Evolutionary conservation across 2,888 invertebrate species (phyloP), one percentile per base, ranked within the genome.

Genomic region (Nymphalis c-album): DNA sequence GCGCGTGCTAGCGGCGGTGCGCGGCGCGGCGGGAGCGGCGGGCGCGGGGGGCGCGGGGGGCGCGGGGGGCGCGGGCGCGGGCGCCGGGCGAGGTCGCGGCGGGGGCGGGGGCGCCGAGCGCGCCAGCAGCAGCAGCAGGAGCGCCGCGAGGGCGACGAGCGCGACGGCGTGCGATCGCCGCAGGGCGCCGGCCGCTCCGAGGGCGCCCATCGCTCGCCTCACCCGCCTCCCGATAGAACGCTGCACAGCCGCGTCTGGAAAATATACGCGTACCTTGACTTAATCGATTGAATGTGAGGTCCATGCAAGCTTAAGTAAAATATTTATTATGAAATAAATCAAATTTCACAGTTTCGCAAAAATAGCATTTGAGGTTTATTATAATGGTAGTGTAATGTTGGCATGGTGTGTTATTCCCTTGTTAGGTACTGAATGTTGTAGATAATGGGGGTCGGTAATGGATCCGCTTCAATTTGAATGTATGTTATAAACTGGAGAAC

Each of bases 101-200:
- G 62, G 70, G 53, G 70, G 75, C 69, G 67, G 73, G 71, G 74
- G 76, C 64, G 77, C 73, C 67, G 80, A 83, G 71, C 83, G 78
- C 75, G 86, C 86, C 76, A 86, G 84, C 81, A 88, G 85, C 80
- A 87, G 82, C 80, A 87, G 85, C 84, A 88, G 83, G 78, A 88
- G 84, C 80, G 85, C 84, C 67, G 75, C 85, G 47, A 84, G 77
- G 66, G 80, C 82, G 69, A 75, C 80, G 67, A 85, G 81, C 78
- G 83, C 85, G 73, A 78, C 83, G 72, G 79, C 82, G 80, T 82
- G 84, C 75, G 83, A 77, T 76, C 86, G 87, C 77, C 86, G 86
- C 85, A 83, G 75, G 75, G 78, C 81, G 77, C 83, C 82, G 82
- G 85, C 82, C 73, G 72, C 78, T 71, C 77, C 75, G 76, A 75